These are phyloP conservation scores for Misgurnus anguillicaudatus DNA, from an alignment of 2,113 vertebrate genomes.

Conservation along the genomic window DNA sequence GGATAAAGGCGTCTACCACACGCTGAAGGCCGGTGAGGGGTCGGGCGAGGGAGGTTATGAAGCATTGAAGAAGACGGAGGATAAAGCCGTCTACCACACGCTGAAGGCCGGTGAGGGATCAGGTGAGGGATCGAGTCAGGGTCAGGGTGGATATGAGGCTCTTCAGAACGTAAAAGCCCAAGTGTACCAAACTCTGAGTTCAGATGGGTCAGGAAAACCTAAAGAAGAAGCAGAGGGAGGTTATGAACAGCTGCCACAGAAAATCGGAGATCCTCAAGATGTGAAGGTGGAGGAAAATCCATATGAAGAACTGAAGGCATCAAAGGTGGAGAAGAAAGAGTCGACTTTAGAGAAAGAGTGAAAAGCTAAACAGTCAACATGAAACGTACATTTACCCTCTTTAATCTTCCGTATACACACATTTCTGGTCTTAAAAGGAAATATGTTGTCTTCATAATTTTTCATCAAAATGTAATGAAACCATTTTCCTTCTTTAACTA, in stretches of 20 bases:
- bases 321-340: background rate
- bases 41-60: constrained; percentile 49
- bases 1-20: constrained; percentile 28
- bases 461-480: too few species aligned
- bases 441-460: too few species aligned
- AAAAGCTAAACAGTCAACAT: background rate
- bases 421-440: too few species aligned
- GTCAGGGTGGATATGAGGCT: constrained; percentile 24
- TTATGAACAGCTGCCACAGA: constrained; percentile 35
- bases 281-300: constrained; percentile 22
- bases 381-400: background rate
- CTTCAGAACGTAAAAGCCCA: background rate
- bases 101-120: background rate
- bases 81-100: constrained; percentile 26
- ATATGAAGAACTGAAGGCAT: constrained; percentile 23
- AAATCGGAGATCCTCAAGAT: background rate
- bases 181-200: constrained; percentile 33
- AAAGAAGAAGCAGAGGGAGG: background rate
- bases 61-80: constrained; percentile 26
- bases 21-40: background rate
- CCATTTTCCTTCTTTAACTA: too few species aligned
- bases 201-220: background rate
- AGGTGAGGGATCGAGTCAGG: background rate
- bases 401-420: too few species aligned
- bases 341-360: background rate